Evolutionary conservation across 2,797 vertebrate species (phyloP).

Genomic region (Danio jaintianensis): DNA sequence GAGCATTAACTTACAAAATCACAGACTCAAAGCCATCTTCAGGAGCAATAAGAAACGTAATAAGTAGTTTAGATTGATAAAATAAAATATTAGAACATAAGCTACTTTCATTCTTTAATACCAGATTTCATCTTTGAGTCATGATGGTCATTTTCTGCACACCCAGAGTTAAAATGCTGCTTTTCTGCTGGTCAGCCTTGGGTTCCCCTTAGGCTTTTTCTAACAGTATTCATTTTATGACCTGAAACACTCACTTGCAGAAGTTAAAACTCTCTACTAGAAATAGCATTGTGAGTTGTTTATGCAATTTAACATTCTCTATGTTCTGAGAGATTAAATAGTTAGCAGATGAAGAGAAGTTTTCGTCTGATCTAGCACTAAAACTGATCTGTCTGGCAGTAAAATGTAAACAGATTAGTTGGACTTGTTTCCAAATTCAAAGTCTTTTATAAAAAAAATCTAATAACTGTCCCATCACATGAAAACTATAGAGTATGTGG

Average conservation of each 20-base stretch:
- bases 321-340: constrained; percentile 7
- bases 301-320: neutral
- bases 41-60: neutral
- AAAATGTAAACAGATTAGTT: neutral
- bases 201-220: neutral
- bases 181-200: neutral
- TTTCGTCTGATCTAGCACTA: neutral
- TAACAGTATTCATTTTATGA: neutral
- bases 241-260: neutral
- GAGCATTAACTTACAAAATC: neutral
- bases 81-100: neutral
- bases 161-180: neutral
- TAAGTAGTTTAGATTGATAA: neutral
- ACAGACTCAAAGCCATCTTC: neutral
- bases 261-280: constrained; percentile 1
- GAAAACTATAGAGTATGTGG: neutral
- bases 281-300: neutral
- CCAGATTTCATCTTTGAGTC: neutral
- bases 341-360: neutral
- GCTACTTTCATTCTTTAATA: constrained; percentile 10
- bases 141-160: neutral
- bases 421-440: neutral
- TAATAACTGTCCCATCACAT: neutral
- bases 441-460: neutral
- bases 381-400: neutral